Conservation (phyloP, 2,113 vertebrate genomes). For the Sminthopsis crassicaudata region DNA sequence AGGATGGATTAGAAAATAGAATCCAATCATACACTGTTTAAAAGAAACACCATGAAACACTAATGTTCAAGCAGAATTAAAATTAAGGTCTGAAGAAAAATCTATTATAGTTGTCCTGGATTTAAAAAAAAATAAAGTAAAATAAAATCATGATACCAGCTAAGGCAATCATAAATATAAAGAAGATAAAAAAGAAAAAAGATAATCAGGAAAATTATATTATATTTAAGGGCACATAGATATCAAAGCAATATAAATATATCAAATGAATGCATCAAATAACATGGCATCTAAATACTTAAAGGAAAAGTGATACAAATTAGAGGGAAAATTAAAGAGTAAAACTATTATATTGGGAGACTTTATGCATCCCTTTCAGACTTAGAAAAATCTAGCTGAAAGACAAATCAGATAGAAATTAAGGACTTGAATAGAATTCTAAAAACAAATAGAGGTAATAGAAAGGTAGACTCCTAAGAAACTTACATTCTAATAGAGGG, state of each 20-base stretch:
- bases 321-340: background rate
- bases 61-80: background rate
- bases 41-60: background rate
- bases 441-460: background rate
- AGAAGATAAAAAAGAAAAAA: background rate
- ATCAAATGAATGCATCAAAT: background rate
- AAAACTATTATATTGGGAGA: background rate
- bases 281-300: background rate
- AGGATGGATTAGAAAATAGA: background rate
- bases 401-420: background rate
- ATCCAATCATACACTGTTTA: background rate
- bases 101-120: background rate
- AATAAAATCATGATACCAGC: background rate
- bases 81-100: background rate
- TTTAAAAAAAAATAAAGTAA: background rate
- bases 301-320: background rate
- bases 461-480: background rate
- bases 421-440: background rate
- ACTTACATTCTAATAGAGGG: background rate
- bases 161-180: background rate
- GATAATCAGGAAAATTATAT: background rate
- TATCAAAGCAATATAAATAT: background rate
- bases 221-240: too few relatives aligned
- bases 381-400: background rate
- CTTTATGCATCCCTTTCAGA: background rate